Evolutionary conservation across 2,797 vertebrate species (phyloP), one percentile per base, ranked within the genome.

Genomic region (Parauchenoglanis ngamensis): DNA sequence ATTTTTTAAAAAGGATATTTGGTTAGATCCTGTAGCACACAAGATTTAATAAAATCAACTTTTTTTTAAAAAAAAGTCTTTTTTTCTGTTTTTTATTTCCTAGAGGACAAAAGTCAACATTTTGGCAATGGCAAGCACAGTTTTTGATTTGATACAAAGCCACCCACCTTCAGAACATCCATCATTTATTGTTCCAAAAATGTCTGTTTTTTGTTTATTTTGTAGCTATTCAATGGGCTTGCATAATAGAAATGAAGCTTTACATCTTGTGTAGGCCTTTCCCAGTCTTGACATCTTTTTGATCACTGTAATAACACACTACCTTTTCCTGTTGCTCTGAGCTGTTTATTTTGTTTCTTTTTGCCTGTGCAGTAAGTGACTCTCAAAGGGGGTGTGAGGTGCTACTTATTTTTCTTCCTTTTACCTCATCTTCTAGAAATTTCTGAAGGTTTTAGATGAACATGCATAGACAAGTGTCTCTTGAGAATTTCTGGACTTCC

Each of bases 171-270:
- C 86, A 92, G 90, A 82, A 92, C 90, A 90, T 87, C 83, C 63
- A 87, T 87, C 85, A 23, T 80, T 83, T 92, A 94, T 96, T 96
- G 95, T 95, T 93, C 84, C 70, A 67, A 6, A 90, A 93, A 94
- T 93, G 93, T 94, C 93, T 94, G 94, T 95, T 94, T 40, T 93
- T 95, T 95, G 94, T 96, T 95, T 94, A 44, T 79, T 93, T 84
- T 7, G 88, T 92, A 84, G 89, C 70, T 35, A 93, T 94, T 95
- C 92, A 95, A 95, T 94, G 91, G 90, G 91, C 89, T 91, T 90
- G 85, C 87, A 91, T 79, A 89, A 91, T 83, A 89, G 90, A 90
- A 52, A 57, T 91, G 83, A 87, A 67, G 31, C 65, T 85, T 90
- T 87, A 78, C 7, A 7, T 35, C 15, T 89, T 73, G 49, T 90